Evolutionary conservation across 1,140 invertebrate species (phyloP).

Genomic region (Ips typographus): DNA sequence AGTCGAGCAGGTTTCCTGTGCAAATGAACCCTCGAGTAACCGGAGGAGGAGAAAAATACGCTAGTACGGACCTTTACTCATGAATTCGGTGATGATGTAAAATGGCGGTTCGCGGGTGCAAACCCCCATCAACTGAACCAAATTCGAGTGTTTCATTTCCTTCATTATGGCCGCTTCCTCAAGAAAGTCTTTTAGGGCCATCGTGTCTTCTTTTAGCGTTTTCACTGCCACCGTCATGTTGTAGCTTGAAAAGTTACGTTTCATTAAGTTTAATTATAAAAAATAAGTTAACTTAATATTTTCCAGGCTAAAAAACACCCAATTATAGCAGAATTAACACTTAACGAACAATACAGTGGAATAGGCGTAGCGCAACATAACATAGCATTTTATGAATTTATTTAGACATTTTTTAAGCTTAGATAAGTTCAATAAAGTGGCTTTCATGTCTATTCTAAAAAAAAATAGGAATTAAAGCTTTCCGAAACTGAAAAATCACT

Average conservation of each 20-base stretch:
- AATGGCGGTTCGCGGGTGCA: slow-evolving; percentile 98
- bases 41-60: too few species aligned
- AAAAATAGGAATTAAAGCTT: too few species aligned
- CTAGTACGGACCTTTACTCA: slow-evolving; percentile 77
- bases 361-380: too few species aligned
- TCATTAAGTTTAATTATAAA: not conserved
- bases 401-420: too few species aligned
- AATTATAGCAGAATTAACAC: too few species aligned
- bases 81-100: slow-evolving; percentile 99
- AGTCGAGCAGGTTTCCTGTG: slow-evolving; percentile 84
- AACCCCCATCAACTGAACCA: slow-evolving; percentile 95
- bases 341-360: too few species aligned
- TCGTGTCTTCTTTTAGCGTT: slow-evolving; percentile 98
- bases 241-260: slow-evolving; percentile 39
- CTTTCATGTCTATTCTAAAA: not conserved
- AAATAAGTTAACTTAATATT: not conserved
- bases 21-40: not conserved
- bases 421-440: too few species aligned
- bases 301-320: too few species aligned
- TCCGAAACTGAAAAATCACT: too few species aligned
- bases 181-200: slow-evolving; percentile 98
- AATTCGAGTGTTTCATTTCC: slow-evolving; percentile 98
- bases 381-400: too few species aligned
- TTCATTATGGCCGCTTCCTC: slow-evolving; percentile 99
- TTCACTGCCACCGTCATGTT: slow-evolving; percentile 82